phyloP scores from a whole-genome alignment of 2,888 invertebrate genomes.

The Adelognathus sp. region DNA sequence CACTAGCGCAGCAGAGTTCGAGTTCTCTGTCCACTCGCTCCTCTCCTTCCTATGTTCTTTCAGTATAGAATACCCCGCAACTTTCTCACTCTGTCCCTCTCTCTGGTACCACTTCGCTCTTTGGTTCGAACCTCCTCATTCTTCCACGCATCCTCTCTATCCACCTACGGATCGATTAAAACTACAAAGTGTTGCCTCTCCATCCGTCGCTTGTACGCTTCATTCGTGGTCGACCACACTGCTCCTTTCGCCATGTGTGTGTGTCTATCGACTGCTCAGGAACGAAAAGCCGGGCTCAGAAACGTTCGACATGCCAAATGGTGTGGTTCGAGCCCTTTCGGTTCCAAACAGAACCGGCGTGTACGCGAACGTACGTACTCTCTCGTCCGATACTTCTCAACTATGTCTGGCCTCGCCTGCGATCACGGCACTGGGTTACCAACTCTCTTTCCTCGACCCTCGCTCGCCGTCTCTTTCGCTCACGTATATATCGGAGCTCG shows the following conservation, averaged over 20 bases:
- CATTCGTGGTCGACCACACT: conserved; percentile 79
- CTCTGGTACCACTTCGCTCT: conserved; percentile 25
- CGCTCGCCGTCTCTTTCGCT: conserved; percentile 30
- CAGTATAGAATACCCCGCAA: conserved; percentile 17
- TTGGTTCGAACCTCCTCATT: conserved; percentile 62
- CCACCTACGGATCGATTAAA: conserved; percentile 77
- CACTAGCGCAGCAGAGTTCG: conserved; percentile 12
- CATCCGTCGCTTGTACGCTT: conserved; percentile 73
- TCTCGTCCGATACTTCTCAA: conserved; percentile 45
- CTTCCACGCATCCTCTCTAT: conserved; percentile 51
- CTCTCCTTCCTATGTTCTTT: conserved; percentile 44
- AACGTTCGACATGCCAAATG: no score
- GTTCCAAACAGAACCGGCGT: no score
- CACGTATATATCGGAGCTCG: conserved; percentile 17
- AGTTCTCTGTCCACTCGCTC: conserved; percentile 54
- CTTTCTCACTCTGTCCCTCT: conserved; percentile 34
- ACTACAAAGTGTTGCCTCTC: conserved; percentile 79
- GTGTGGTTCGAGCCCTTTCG: no score
- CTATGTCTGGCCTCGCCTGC: conserved; percentile 9
- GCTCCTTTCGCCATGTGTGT: conserved; percentile 57
- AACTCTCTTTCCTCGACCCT: conserved; percentile 70
- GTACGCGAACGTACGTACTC: no score
- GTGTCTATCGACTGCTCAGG: background rate
- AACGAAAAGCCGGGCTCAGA: no score
- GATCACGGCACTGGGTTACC: conserved; percentile 75